phyloP scores from a whole-genome alignment of 2,888 invertebrate species.

The Drosophila helvetica region DNA sequence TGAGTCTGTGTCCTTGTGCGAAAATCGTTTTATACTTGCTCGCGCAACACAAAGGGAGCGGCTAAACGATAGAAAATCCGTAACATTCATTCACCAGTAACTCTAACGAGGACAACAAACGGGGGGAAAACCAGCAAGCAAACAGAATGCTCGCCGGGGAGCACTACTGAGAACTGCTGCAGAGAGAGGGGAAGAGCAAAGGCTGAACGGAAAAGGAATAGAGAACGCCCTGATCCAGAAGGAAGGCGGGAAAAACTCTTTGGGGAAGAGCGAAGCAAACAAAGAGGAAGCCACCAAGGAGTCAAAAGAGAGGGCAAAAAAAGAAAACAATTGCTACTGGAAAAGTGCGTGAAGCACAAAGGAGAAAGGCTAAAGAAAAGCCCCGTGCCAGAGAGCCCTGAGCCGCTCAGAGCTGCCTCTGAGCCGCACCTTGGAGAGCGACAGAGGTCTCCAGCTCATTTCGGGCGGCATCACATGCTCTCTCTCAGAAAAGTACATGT shows the following conservation, averaged over 20 bases:
- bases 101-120: slow-evolving; percentile 19
- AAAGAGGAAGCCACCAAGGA: slow-evolving; percentile 33
- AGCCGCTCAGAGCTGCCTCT: slow-evolving; percentile 18
- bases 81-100: slow-evolving; percentile 60
- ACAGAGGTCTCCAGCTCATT: slow-evolving; percentile 20
- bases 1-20: slow-evolving; percentile 7
- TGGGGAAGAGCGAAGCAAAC: slow-evolving; percentile 37
- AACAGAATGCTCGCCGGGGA: neutral
- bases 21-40: neutral
- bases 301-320: slow-evolving; percentile 35
- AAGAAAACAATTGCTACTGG: slow-evolving; percentile 71
- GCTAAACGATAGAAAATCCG: slow-evolving; percentile 64
- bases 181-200: slow-evolving; percentile 8
- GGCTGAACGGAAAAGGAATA: slow-evolving; percentile 20
- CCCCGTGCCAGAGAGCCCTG: slow-evolving; percentile 13
- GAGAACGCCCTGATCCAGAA: neutral
- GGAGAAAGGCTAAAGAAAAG: slow-evolving; percentile 35
- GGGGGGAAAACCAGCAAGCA: slow-evolving; percentile 18
- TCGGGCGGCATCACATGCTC: slow-evolving; percentile 58
- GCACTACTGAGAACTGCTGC: slow-evolving; percentile 4
- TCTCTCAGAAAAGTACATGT: neutral
- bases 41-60: slow-evolving; percentile 31
- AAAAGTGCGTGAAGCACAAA: slow-evolving; percentile 62
- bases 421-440: slow-evolving; percentile 11
- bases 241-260: slow-evolving; percentile 27